Evolutionary conservation across 2,888 invertebrate genomes (phyloP).

Genomic region (Amphipoea oculea): DNA sequence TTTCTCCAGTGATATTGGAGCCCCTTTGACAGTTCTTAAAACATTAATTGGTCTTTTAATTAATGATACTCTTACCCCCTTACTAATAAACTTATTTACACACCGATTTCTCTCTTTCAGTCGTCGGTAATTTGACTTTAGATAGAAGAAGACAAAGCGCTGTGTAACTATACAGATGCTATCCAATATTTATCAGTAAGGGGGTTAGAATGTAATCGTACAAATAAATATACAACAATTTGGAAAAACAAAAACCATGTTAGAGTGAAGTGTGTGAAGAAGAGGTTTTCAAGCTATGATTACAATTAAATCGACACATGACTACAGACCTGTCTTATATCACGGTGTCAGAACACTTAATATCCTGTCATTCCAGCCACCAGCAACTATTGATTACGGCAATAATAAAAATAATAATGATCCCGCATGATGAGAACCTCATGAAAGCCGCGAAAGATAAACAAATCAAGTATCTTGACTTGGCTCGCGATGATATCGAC

Average conservation of each 20-base stretch:
- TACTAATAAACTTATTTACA: too few relatives aligned
- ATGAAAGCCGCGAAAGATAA: too few relatives aligned
- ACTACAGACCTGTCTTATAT: too few relatives aligned
- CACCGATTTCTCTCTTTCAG: too few relatives aligned
- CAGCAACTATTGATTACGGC: not conserved
- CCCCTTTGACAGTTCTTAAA: not conserved
- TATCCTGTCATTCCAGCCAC: not conserved
- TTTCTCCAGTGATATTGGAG: not conserved
- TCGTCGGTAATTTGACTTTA: too few relatives aligned
- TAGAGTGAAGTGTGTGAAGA: not conserved
- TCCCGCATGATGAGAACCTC: too few relatives aligned
- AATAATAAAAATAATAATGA: too few relatives aligned
- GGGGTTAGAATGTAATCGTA: not conserved
- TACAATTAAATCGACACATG: not conserved
- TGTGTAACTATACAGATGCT: too few relatives aligned
- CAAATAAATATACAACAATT: not conserved
- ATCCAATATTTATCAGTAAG: too few relatives aligned
- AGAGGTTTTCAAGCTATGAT: not conserved
- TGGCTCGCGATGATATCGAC: too few relatives aligned
- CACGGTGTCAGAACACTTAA: not conserved
- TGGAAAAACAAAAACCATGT: not conserved
- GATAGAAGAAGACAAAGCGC: too few relatives aligned
- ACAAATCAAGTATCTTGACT: too few relatives aligned
- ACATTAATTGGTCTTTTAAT: constrained; percentile 1
- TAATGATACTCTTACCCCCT: not conserved